Percentiles rank a stretch among this genome's conserved stretches.
Conservation (phyloP, 2,797 vertebrate genomes). For the Rhincodon typus region DNA sequence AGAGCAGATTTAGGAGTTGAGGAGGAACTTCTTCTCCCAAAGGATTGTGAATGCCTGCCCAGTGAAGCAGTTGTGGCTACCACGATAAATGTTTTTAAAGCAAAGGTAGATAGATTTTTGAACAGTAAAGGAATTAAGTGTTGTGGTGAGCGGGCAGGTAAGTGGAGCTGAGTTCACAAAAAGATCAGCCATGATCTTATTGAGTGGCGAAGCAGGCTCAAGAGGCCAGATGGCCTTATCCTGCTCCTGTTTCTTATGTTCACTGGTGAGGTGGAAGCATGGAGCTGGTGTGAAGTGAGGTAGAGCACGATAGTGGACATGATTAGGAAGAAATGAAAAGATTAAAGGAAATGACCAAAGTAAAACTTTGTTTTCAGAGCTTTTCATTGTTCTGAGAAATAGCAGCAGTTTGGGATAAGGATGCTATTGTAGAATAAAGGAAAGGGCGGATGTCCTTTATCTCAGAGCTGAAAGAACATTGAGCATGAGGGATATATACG, state of each 20-base stretch:
- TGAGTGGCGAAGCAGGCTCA: too few relatives aligned
- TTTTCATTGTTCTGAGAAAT: neutral
- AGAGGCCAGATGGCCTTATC: too few relatives aligned
- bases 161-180: too few relatives aligned
- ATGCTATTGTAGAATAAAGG: neutral
- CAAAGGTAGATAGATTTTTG: too few relatives aligned
- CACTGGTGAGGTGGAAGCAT: neutral
- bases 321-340: neutral
- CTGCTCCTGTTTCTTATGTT: neutral
- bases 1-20: too few relatives aligned
- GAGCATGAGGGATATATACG: neutral
- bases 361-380: neutral
- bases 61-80: too few relatives aligned
- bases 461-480: neutral
- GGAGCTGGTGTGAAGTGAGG: neutral
- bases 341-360: neutral
- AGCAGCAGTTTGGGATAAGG: neutral
- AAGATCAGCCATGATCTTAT: too few relatives aligned
- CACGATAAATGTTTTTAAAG: too few relatives aligned
- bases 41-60: too few relatives aligned
- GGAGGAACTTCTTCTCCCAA: too few relatives aligned
- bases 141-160: too few relatives aligned
- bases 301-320: neutral
- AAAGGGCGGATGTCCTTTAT: neutral
- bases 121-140: too few relatives aligned